These are phyloP conservation scores for Clarias laeviceps DNA, from an alignment of 2,797 vertebrate species.

Conservation along the genomic window DNA sequence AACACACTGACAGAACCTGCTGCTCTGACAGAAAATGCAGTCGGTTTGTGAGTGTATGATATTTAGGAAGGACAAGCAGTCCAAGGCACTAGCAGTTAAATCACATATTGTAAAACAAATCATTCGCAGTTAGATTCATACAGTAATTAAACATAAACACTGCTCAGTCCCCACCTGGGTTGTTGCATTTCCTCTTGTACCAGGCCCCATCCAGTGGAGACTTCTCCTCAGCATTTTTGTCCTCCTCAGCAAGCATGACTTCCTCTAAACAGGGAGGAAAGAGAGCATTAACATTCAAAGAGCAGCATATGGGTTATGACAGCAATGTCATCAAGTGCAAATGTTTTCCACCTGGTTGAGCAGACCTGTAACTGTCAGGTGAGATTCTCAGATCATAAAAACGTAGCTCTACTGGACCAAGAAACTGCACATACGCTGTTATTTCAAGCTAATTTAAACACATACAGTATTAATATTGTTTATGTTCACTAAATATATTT, in stretches of 20 bases:
- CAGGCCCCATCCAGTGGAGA: slow-evolving; percentile 87
- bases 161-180: slow-evolving; percentile 65
- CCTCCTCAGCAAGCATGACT: slow-evolving; percentile 96
- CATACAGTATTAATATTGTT: background rate
- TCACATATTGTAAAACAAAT: background rate
- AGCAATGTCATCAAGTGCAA: background rate
- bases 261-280: slow-evolving; percentile 44
- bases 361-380: slow-evolving; percentile 31
- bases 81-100: background rate
- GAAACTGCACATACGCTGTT: background rate
- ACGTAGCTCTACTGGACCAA: background rate
- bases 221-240: slow-evolving; percentile 91
- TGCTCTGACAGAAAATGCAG: background rate
- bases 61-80: background rate
- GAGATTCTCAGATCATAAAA: background rate
- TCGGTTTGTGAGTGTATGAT: background rate
- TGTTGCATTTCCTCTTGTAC: slow-evolving; percentile 73
- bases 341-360: slow-evolving; percentile 14
- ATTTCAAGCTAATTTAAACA: slow-evolving; percentile 25
- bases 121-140: background rate
- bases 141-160: too few species aligned
- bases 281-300: slow-evolving; percentile 25
- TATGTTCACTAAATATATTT: too few species aligned
- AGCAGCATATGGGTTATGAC: slow-evolving; percentile 4
- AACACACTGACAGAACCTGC: background rate